Base-by-base conservation (phyloP, 2,797 vertebrate genomes). In the Argya squamiceps region DNA sequence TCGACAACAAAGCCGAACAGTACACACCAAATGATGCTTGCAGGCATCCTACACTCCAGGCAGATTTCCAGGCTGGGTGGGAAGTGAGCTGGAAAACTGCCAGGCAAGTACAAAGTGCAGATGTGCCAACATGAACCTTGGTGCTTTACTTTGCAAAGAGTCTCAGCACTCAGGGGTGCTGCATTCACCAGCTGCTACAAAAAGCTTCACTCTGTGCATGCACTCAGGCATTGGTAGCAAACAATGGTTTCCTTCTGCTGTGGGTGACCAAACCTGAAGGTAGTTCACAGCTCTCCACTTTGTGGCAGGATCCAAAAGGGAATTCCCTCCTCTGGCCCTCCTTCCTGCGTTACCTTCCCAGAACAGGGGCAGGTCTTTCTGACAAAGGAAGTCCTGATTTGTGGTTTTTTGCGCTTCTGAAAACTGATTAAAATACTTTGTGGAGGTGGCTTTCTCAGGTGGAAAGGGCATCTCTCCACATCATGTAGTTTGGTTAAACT, bases 31-130 rank as follows among this genome's bases (percentile, higher is more conserved):
- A 68, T 14, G 41, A 81, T 75, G 24, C 37, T 81, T 90, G 55
- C 59, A 44, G 15, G 29, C 16, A 36, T 76, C 63, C 67, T 37
- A 24, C 10, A 3, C 26, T 63, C 23, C 0, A 1, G 87, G 70
- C 64, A 88, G 49, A 24, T 12, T 85, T 93, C 93, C 95, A 93
- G 14, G 11, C 53, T 44, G 44, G 53, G 32, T 88, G 26, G 56
- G 75, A 88, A 89, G 64, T 13, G 60, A 92, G 41, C 34, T 94
- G 89, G 76, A 75, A 88, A 75, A 39, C 43, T 71, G 46, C 73
- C 84, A 95, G 73, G 17, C 2, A 11, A 83, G 41, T 26, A 71
- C 21, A 32, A 67, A 89, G 34, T 43, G 49, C 53, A 50, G 76
- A 60, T 15, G 6, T 92, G 84, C 74, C 0, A 0, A 92, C 52